A percentile compares a stretch with the other conserved stretches of the same genome.
Evolutionary conservation across 2,113 vertebrate species (phyloP).

Genomic region (Spea multiplicata): DNA sequence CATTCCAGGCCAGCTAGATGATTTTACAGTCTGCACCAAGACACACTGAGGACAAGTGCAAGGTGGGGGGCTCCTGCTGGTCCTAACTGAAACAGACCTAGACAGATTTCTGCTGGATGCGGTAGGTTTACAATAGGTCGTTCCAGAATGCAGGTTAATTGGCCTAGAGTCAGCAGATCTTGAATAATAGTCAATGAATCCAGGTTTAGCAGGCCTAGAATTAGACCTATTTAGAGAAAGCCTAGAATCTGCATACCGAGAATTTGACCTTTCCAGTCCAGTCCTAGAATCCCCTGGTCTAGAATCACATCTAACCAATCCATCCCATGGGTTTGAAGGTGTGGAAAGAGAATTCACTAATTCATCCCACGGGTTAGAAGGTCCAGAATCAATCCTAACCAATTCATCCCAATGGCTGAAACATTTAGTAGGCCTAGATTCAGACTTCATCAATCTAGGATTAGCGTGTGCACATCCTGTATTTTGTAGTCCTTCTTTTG

Average conservation of each 20-base stretch:
- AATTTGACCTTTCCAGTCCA: background rate
- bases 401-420: too few species aligned
- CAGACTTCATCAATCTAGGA: too few species aligned
- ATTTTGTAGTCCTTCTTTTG: too few species aligned
- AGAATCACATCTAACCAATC: background rate
- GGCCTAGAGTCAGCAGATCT: constrained; percentile 1
- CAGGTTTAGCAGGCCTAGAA: background rate
- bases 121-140: background rate
- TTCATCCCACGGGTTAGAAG: too few species aligned
- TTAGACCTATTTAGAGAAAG: constrained; percentile 1
- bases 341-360: background rate
- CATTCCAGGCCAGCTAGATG: constrained; percentile 17
- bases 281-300: constrained; percentile 1
- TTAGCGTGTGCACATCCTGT: too few species aligned
- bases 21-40: constrained; percentile 31
- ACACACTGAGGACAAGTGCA: constrained; percentile 35
- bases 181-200: constrained; percentile 5
- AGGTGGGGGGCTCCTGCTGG: constrained; percentile 6
- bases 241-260: background rate
- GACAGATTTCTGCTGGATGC: constrained; percentile 4
- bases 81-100: constrained; percentile 10
- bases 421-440: too few species aligned
- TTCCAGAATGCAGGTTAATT: background rate
- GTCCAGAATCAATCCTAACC: too few species aligned
- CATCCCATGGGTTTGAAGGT: background rate